phyloP scores from a whole-genome alignment of 1,140 invertebrate species.

The Lerema accius region DNA sequence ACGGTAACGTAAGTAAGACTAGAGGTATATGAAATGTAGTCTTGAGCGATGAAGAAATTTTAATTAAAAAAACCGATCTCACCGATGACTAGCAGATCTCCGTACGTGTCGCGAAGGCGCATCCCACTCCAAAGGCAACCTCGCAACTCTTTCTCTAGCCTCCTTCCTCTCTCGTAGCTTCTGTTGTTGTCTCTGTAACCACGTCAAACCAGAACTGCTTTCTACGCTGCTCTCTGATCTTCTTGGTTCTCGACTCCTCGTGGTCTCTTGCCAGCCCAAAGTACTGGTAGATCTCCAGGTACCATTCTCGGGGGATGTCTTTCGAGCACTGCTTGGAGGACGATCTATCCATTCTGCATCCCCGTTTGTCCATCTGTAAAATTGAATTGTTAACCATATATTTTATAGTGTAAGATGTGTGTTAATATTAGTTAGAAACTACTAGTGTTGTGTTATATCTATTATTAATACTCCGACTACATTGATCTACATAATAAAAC shows the following conservation, averaged over 20 bases:
- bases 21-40: no score
- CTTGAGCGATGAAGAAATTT: no score
- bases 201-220: slow-evolving; percentile 84
- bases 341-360: slow-evolving; percentile 70
- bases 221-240: slow-evolving; percentile 64
- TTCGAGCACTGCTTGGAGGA: slow-evolving; percentile 55
- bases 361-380: slow-evolving; percentile 70
- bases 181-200: slow-evolving; percentile 90
- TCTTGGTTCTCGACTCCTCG: slow-evolving; percentile 59
- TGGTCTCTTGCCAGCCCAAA: slow-evolving; percentile 64
- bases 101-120: slow-evolving; percentile 72
- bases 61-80: no score
- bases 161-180: slow-evolving; percentile 88
- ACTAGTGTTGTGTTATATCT: no score
- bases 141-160: slow-evolving; percentile 86
- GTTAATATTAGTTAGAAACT: no score
- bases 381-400: no score
- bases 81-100: slow-evolving; percentile 79
- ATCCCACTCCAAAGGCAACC: slow-evolving; percentile 86
- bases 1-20: no score
- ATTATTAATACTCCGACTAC: no score
- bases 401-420: no score
- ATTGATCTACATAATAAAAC: no score
- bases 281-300: slow-evolving; percentile 71
- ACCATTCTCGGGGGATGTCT: slow-evolving; percentile 60